Evolutionary conservation across 2,797 vertebrate genomes (phyloP).

Genomic region (Acestrorhynchus altus): DNA sequence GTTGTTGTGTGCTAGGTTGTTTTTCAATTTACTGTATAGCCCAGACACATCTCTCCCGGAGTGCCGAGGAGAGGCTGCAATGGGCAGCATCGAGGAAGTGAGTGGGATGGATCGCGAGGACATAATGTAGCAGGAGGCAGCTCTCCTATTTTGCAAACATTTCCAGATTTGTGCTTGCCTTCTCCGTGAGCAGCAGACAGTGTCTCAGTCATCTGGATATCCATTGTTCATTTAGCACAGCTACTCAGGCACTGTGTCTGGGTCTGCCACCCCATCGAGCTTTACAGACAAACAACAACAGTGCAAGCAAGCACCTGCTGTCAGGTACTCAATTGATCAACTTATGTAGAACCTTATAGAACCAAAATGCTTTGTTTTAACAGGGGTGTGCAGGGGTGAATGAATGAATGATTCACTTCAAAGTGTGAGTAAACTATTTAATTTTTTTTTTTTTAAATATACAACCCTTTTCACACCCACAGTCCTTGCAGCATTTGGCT

Average conservation of each 20-base stretch:
- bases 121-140: constrained; percentile 18
- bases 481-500: too few relatives aligned
- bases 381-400: not conserved
- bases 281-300: constrained; percentile 42
- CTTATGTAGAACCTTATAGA: not conserved
- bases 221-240: constrained; percentile 16
- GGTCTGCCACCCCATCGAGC: constrained; percentile 19
- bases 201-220: constrained; percentile 33
- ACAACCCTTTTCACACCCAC: too few relatives aligned
- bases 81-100: not conserved
- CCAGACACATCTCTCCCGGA: not conserved
- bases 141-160: constrained; percentile 35
- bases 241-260: constrained; percentile 22
- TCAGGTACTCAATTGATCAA: constrained; percentile 21
- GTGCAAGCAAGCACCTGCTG: constrained; percentile 29
- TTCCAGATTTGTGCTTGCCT: constrained; percentile 5
- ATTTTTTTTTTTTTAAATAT: too few relatives aligned
- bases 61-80: not conserved
- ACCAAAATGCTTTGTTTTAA: constrained; percentile 1
- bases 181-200: constrained; percentile 8
- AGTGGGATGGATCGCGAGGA: constrained; percentile 18
- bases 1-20: constrained; percentile 15
- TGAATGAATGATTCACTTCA: too few relatives aligned
- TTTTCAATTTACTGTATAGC: constrained; percentile 27
- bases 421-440: too few relatives aligned